phyloP scores from a whole-genome alignment of 1,140 invertebrate species.

The Semibalanus balanoides region DNA sequence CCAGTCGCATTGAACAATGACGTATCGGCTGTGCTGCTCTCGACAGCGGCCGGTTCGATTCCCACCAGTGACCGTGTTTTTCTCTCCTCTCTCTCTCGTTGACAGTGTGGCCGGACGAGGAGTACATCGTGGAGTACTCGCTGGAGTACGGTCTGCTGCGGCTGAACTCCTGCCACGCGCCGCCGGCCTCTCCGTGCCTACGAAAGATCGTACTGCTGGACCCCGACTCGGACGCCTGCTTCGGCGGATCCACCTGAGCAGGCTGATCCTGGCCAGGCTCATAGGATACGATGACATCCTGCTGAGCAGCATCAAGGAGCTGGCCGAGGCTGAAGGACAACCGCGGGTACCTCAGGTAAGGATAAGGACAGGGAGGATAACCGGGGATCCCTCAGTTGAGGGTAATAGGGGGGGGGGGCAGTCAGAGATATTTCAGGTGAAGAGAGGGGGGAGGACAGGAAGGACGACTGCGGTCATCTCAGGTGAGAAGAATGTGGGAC shows the following conservation, averaged over 20 bases:
- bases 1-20: too few species aligned
- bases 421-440: too few species aligned
- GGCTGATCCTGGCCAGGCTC: constrained; percentile 79
- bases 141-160: constrained; percentile 91
- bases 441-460: too few species aligned
- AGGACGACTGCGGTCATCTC: too few species aligned
- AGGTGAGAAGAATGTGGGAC: too few species aligned
- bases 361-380: too few species aligned
- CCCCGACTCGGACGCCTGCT: constrained; percentile 67
- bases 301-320: constrained; percentile 86
- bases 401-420: too few species aligned
- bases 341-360: constrained; percentile 75
- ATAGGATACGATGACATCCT: constrained; percentile 92
- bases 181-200: constrained; percentile 76
- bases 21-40: too few species aligned
- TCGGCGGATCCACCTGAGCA: constrained; percentile 81
- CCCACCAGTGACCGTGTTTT: too few species aligned
- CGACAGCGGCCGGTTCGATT: too few species aligned
- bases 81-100: neutral
- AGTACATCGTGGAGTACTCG: constrained; percentile 96
- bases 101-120: constrained; percentile 48
- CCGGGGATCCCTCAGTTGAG: too few species aligned
- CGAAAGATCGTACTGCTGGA: constrained; percentile 83
- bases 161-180: constrained; percentile 64
- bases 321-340: constrained; percentile 93